Evolutionary conservation across 2,888 invertebrate genomes (phyloP), one percentile per base, ranked within the genome.

Genomic region (Copidosoma aretas): DNA sequence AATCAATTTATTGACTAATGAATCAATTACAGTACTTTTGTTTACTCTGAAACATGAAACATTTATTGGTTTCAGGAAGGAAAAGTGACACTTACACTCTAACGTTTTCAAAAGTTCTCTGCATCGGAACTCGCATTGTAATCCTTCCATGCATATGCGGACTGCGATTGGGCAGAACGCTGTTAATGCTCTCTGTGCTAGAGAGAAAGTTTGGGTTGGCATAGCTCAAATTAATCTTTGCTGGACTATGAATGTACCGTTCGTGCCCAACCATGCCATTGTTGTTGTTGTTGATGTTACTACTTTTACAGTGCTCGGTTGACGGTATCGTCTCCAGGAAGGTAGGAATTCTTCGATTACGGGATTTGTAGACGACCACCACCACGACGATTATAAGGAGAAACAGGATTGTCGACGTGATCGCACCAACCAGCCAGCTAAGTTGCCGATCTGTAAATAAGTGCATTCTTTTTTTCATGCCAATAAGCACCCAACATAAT

Each of bases 391-490:
- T 74, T 49, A 82, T 82, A 73, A 82, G 75, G 17, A 82, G 73
- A 22, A 83, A 77, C 17, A 83, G 71, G 32, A 81, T 78, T 25
- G 81, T 54, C 1, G 80, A 78, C 3, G 83, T 83, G 46, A 81
- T 66, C 1, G 80, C 78, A n/a, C 83, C 83, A 15, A 83, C 82
- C 17, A 83, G 77, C 82, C 82, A 83, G 60, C 80, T 80, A 8
- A 84, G 69, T 63, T 73, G 80, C 41, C 80, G 77, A 72, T 82
- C 84, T 82, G 63, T 3, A 72, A 72, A 75, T 8, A 61, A 25
- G 41, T 53, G 52, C 10, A 60, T 60, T n/a, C 10, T 46, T 49
- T 24, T 39, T 46, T 32, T 32, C 3, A 32, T n/a, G n/a, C n/a
- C n/a, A n/a, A n/a, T n/a, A n/a, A n/a, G n/a, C n/a, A n/a, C n/a